These are phyloP conservation scores for Listrodromus nycthemerus DNA, from an alignment of 2,888 invertebrate genomes.

Conservation along the genomic window DNA sequence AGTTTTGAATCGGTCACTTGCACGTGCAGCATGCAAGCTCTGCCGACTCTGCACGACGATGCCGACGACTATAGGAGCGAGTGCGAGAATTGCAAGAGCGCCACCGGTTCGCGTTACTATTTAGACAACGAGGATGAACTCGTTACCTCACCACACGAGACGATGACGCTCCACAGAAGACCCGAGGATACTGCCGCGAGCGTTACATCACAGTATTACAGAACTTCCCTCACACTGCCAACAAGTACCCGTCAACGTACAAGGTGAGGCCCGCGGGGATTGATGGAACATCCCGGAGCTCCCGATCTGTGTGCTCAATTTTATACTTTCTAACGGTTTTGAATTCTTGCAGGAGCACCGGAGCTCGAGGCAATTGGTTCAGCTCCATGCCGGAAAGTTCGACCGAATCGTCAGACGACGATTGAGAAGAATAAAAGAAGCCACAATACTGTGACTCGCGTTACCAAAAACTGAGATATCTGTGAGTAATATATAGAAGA, in stretches of 20 bases:
- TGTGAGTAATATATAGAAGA: constrained; percentile 49
- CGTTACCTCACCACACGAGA: constrained; percentile 87
- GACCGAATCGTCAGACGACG: constrained; percentile 84
- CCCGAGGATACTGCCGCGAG: constrained; percentile 84
- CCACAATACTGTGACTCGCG: constrained; percentile 11
- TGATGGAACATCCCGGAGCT: not conserved
- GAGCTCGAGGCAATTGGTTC: constrained; percentile 86
- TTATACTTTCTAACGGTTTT: not conserved
- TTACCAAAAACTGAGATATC: constrained; percentile 38
- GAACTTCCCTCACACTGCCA: constrained; percentile 88
- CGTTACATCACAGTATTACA: constrained; percentile 86
- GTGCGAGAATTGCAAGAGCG: constrained; percentile 94
- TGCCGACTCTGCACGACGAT: constrained; percentile 84
- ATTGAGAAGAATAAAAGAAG: constrained; percentile 74
- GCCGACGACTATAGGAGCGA: constrained; percentile 92
- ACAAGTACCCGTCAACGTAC: constrained; percentile 86
- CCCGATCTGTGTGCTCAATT: not conserved
- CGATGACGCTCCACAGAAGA: constrained; percentile 89
- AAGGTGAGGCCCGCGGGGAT: constrained; percentile 81
- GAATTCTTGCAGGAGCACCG: constrained; percentile 78
- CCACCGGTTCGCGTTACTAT: constrained; percentile 89
- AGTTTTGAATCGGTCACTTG: constrained; percentile 83
- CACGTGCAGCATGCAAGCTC: constrained; percentile 82
- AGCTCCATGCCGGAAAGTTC: constrained; percentile 86
- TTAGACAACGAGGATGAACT: constrained; percentile 87